Evolutionary conservation across 2,113 vertebrate species (phyloP).

Genomic region (Campylorhamphus procurvoides): DNA sequence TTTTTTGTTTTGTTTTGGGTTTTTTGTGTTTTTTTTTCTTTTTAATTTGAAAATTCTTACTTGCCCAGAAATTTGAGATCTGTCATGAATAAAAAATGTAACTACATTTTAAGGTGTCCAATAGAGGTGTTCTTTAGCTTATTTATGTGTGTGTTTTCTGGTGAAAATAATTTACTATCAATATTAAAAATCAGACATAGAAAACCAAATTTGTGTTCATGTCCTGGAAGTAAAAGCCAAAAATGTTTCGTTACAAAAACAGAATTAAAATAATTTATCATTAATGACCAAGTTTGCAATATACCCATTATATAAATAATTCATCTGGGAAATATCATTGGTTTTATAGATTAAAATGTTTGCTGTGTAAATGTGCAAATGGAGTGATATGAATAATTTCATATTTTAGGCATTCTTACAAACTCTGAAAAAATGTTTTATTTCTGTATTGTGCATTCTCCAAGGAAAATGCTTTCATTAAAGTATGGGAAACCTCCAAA

Average conservation of each 20-base stretch:
- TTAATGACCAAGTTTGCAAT: not conserved
- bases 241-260: not conserved
- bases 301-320: not conserved
- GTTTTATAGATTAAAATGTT: not conserved
- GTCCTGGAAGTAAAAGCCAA: not conserved
- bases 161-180: not conserved
- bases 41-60: not conserved
- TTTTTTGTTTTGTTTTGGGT: too few species aligned
- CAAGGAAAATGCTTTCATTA: not conserved
- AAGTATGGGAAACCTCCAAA: not conserved
- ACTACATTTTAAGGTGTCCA: not conserved
- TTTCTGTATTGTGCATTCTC: not conserved
- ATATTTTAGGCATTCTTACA: not conserved
- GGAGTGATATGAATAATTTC: not conserved
- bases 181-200: not conserved
- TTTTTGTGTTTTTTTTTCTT: too few species aligned
- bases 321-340: not conserved
- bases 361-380: not conserved
- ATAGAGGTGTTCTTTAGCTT: not conserved
- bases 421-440: not conserved
- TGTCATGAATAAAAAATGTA: not conserved
- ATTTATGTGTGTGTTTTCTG: not conserved
- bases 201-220: not conserved
- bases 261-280: not conserved
- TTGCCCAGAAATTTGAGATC: not conserved